phyloP scores from a whole-genome alignment of 2,888 invertebrate genomes.

The Ophioninae sp. region DNA sequence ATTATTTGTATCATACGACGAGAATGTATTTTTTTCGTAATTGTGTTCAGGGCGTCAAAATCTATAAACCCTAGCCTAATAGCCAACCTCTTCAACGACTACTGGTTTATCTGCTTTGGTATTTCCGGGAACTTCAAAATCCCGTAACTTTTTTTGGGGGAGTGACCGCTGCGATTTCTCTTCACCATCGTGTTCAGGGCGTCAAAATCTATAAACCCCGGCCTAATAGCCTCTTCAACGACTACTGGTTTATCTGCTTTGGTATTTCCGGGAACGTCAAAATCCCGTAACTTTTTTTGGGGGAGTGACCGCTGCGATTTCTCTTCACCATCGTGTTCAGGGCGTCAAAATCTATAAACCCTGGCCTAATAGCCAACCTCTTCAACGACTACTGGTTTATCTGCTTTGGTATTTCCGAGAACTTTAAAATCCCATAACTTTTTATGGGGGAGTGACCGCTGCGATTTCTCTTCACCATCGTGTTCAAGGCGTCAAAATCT shows the following conservation, averaged over 20 bases:
- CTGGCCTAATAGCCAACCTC: no score
- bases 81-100: no score
- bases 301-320: background rate
- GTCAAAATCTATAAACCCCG: no score
- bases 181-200: no score
- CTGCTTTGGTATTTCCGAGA: no score
- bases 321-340: background rate
- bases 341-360: no score
- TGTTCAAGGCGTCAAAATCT: background rate
- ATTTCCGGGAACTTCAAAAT: background rate
- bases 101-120: no score
- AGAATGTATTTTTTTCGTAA: constrained; percentile 16
- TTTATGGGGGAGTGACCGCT: background rate
- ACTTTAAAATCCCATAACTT: background rate
- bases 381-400: no score
- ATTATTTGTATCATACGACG: background rate
- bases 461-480: background rate
- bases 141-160: background rate
- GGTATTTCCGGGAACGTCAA: background rate
- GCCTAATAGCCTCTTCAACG: no score
- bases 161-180: background rate
- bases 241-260: no score
- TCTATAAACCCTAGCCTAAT: no score
- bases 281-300: background rate
- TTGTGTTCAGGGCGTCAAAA: background rate